These are phyloP conservation scores for Caranx ignobilis DNA, from an alignment of 2,113 vertebrate species.

Conservation along the genomic window DNA sequence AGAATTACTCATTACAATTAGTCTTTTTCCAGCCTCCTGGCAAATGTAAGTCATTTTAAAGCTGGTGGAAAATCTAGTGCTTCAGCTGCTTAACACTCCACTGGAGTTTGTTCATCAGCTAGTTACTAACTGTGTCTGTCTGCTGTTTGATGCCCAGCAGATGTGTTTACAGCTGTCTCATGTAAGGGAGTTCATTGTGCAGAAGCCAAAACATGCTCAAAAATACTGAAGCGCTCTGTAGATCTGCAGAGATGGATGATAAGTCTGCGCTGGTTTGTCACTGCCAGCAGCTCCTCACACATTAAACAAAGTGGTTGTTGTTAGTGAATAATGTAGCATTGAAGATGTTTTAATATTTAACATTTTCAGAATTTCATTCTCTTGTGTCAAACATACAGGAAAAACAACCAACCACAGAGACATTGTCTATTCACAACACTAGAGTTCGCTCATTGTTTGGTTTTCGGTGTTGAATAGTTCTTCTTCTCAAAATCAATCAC, in stretches of 20 bases:
- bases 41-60: not conserved
- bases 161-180: not conserved
- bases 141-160: not conserved
- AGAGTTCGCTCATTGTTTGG: not conserved
- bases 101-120: too few relatives aligned
- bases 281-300: not conserved
- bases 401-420: not conserved
- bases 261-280: not conserved
- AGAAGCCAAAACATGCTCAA: not conserved
- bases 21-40: not conserved
- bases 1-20: not conserved
- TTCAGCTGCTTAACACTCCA: too few relatives aligned
- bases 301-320: not conserved
- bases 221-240: not conserved
- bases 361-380: not conserved
- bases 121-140: not conserved
- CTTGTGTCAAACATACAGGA: not conserved
- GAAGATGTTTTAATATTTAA: not conserved
- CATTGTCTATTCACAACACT: not conserved
- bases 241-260: not conserved
- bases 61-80: not conserved
- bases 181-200: not conserved
- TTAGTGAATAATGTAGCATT: not conserved
- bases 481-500: not conserved
- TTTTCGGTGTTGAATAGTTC: not conserved